Percentiles rank a stretch among this genome's conserved stretches.
phyloP scores from a whole-genome alignment of 1,140 invertebrate genomes.

The Drosophila varians region DNA sequence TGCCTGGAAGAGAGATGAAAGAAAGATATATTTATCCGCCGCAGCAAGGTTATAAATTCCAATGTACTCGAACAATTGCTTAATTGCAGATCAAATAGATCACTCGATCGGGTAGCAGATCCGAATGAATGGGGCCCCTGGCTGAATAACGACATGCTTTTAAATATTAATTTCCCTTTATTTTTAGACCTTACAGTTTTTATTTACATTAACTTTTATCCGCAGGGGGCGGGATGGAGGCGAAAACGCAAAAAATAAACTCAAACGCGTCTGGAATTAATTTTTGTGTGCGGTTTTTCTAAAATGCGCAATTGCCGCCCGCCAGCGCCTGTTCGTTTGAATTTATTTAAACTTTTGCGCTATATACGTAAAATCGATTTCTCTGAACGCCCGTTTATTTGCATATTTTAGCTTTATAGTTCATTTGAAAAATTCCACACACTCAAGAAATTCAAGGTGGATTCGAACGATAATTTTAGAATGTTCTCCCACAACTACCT shows the following conservation, averaged over 20 bases:
- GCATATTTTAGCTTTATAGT: slow-evolving; percentile 45
- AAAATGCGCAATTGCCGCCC: slow-evolving; percentile 63
- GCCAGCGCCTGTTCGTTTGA: slow-evolving; percentile 15
- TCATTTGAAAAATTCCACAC: slow-evolving; percentile 36
- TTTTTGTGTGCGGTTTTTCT: slow-evolving; percentile 49
- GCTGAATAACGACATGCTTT: slow-evolving; percentile 7
- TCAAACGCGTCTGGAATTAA: slow-evolving; percentile 62
- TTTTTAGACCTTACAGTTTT: slow-evolving; percentile 44
- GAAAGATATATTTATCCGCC: slow-evolving; percentile 25
- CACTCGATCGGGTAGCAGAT: slow-evolving; percentile 25
- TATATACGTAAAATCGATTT: slow-evolving; percentile 50
- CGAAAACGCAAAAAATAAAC: slow-evolving; percentile 29
- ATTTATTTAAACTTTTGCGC: slow-evolving; percentile 61
- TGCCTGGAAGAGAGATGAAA: slow-evolving; percentile 60
- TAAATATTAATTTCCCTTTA: slow-evolving; percentile 34
- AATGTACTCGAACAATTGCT: slow-evolving; percentile 48
- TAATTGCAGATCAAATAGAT: slow-evolving; percentile 69
- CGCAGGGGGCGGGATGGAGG: not conserved
- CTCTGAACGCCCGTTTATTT: slow-evolving; percentile 36
- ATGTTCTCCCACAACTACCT: not conserved
- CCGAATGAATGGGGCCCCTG: slow-evolving; percentile 1
- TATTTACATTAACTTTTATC: slow-evolving; percentile 54
- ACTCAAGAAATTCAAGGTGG: slow-evolving; percentile 29
- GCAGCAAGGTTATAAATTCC: slow-evolving; percentile 50
- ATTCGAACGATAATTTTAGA: not conserved